Conservation (phyloP, 1,140 invertebrate species). For the Ceratosolen fusciceps region DNA sequence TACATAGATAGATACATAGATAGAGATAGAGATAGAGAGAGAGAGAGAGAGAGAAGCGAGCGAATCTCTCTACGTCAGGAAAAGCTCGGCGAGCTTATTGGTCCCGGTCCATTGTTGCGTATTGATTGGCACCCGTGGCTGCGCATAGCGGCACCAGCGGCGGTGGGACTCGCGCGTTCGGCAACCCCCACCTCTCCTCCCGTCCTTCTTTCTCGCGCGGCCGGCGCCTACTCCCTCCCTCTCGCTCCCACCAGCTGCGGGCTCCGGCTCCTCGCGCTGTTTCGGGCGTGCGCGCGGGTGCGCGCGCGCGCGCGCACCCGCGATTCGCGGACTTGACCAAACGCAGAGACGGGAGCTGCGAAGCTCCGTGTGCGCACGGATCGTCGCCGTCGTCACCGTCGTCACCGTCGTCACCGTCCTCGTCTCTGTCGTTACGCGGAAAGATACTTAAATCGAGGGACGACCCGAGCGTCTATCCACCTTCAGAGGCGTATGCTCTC, state of each 20-base stretch:
- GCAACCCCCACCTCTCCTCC: neutral
- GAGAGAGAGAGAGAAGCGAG: neutral
- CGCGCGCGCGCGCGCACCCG: neutral
- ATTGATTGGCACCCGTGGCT: conserved; percentile 70
- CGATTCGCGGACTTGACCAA: neutral
- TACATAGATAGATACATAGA: too few relatives aligned
- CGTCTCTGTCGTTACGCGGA: neutral
- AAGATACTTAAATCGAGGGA: neutral
- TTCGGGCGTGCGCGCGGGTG: neutral
- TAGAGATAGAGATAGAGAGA: neutral
- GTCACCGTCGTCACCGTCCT: neutral
- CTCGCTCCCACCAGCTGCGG: neutral
- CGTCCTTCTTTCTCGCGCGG: neutral
- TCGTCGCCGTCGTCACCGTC: neutral
- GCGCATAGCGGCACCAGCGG: conserved; percentile 59
- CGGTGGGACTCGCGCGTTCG: conserved; percentile 44
- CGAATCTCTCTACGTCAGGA: conserved; percentile 5
- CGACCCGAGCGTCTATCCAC: neutral
- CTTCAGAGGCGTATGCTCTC: neutral
- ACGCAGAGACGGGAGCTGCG: conserved; percentile 11
- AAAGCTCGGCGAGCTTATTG: conserved; percentile 66
- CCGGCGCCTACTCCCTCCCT: neutral
- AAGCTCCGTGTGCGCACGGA: conserved; percentile 14
- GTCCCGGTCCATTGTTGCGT: conserved; percentile 71
- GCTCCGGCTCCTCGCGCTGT: conserved; percentile 32